These are phyloP conservation scores for Platyrinchus mystaceus DNA, from an alignment of 2,797 vertebrate genomes.

Conservation along the genomic window DNA sequence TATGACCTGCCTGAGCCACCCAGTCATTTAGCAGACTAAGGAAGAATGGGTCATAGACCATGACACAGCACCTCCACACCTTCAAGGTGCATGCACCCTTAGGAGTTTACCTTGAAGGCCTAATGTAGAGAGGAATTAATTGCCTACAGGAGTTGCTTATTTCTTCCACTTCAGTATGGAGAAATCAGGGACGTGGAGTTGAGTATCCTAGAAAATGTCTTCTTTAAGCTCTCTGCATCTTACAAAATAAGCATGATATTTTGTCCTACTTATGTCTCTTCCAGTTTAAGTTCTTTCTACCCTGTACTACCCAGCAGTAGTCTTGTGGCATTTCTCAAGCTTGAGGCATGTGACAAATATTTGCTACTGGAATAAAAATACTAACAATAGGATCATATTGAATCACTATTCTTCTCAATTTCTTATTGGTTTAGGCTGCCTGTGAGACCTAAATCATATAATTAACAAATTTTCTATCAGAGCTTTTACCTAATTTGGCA, in stretches of 20 bases:
- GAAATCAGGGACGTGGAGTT: background rate
- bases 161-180: background rate
- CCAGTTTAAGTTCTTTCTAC: background rate
- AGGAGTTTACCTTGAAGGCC: background rate
- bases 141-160: background rate
- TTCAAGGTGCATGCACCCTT: background rate
- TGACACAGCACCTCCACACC: background rate
- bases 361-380: background rate
- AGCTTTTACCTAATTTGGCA: conserved; percentile 11
- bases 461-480: background rate
- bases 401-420: background rate
- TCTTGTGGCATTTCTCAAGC: background rate
- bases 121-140: background rate
- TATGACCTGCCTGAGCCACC: background rate
- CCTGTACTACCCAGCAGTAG: background rate
- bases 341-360: background rate
- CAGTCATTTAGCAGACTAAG: rapidly evolving
- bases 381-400: background rate
- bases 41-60: too few relatives aligned
- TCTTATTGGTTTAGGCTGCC: background rate
- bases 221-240: background rate
- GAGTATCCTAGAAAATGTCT: background rate
- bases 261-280: background rate
- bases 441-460: background rate
- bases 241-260: background rate